These are phyloP conservation scores for Emydoidea blandingii DNA, from an alignment of 2,797 vertebrate species.

Conservation along the genomic window DNA sequence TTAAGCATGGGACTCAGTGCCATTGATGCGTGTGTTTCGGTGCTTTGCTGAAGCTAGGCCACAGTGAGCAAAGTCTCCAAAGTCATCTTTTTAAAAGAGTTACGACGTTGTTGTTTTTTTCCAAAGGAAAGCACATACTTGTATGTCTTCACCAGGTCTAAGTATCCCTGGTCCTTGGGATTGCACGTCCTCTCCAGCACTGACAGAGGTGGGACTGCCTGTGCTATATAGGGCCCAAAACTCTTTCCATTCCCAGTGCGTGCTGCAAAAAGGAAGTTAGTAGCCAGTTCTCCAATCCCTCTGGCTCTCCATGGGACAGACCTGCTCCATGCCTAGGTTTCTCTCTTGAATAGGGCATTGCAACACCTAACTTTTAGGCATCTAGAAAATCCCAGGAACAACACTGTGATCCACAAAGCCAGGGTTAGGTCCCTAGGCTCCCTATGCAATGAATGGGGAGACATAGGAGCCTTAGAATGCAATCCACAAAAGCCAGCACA, in stretches of 20 bases:
- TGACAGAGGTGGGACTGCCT: neutral
- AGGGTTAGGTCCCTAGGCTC: neutral
- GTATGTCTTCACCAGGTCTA: neutral
- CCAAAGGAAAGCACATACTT: neutral
- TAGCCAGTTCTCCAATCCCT: neutral
- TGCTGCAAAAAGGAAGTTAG: neutral
- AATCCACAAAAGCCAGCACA: neutral
- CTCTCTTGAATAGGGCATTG: neutral
- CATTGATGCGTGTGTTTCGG: neutral
- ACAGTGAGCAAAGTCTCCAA: neutral
- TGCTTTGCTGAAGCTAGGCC: neutral
- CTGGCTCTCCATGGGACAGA: neutral
- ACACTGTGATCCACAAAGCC: neutral
- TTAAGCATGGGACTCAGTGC: neutral
- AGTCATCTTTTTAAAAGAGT: neutral
- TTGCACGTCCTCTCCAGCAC: neutral
- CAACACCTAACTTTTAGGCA: neutral
- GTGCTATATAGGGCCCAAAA: neutral
- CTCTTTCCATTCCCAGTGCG: neutral
- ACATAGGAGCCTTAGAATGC: neutral
- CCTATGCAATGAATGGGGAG: neutral
- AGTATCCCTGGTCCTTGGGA: fast-evolving
- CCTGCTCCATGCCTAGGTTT: neutral
- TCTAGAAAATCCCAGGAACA: neutral
- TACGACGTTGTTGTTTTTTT: neutral